Evolutionary conservation across 2,888 invertebrate genomes (phyloP).

Genomic region (Hydrotaea cyrtoneurina): DNA sequence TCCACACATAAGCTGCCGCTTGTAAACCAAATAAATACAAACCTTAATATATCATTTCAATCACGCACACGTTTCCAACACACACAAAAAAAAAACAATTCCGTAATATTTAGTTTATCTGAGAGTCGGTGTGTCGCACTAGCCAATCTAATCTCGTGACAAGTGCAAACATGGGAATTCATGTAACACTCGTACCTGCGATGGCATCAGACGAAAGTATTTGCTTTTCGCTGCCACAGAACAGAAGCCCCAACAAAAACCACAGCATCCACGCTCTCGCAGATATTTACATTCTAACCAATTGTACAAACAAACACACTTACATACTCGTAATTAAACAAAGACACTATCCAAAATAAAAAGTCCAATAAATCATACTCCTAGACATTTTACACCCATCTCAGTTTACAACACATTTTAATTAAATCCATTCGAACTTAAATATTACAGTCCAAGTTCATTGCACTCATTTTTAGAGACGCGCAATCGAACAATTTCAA

Average conservation of each 20-base stretch:
- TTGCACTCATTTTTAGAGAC: too few relatives aligned
- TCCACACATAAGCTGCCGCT: background rate
- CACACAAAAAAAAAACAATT: too few relatives aligned
- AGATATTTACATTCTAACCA: background rate
- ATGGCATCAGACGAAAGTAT: background rate
- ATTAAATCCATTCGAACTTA: too few relatives aligned
- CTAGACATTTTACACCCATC: too few relatives aligned
- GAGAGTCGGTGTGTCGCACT: background rate
- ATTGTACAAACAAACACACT: background rate
- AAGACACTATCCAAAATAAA: background rate
- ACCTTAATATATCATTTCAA: too few relatives aligned
- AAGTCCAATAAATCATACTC: too few relatives aligned
- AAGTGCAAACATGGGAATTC: background rate
- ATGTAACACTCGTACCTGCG: background rate
- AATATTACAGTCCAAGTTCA: too few relatives aligned
- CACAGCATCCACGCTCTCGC: background rate
- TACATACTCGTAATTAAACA: background rate
- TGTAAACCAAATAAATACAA: background rate
- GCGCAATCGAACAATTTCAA: too few relatives aligned
- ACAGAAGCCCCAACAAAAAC: background rate
- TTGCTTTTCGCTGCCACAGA: constrained; percentile 11
- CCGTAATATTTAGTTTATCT: constrained; percentile 4
- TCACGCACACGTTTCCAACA: background rate
- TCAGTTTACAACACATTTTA: too few relatives aligned
- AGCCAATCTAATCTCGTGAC: constrained; percentile 3